Evolutionary conservation across 2,888 invertebrate species (phyloP), one percentile per base, ranked within the genome.

Genomic region (Doris montereyensis): DNA sequence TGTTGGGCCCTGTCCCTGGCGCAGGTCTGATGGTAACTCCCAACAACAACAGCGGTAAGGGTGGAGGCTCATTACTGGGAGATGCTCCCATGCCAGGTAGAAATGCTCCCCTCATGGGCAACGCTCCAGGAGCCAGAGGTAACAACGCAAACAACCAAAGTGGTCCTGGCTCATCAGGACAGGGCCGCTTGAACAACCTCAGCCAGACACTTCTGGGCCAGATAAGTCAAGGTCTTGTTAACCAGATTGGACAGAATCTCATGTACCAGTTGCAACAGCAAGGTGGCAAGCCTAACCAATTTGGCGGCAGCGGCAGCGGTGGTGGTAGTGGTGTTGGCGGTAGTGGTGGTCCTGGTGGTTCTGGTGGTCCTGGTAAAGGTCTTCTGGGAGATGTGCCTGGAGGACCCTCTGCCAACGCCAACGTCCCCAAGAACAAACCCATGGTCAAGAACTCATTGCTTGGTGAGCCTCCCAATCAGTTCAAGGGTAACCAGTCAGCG

Each of bases 221-320:
- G 52, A 79, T 79, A 30, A 79, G 79, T 52, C 79, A 79, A 24
- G 79, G 79, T 0, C 72, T 79, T 34, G 79, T 71, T 5, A 75
- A 79, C n/a, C 79, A 79, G 41, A 79, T 79, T 71, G 79, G 79
- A 8, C 79, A 79, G 35, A 79, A 79, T 60, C 76, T 79, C 32
- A 21, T 79, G 52, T 79, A 79, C 75, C 79, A 76, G 71, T 72
- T 81, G 76, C n/a, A 21, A 17, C n/a, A 21, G 28, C n/a, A 28
- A 0, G 60, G 74, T 28, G 41, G 76, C 13, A 21, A 30, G 57
- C 71, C 76, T 76, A 10, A 73, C 71, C 79, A 83, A 76, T 41
- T 70, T 76, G 52, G 67, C 1, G 73, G 79, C 3, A 58, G 78
- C 10, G 79, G 81, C 17, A 75, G 75, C 68, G 77, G 80, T 30